These are phyloP conservation scores for Percopsis transmontana DNA, from an alignment of 2,113 vertebrate genomes.

Conservation along the genomic window DNA sequence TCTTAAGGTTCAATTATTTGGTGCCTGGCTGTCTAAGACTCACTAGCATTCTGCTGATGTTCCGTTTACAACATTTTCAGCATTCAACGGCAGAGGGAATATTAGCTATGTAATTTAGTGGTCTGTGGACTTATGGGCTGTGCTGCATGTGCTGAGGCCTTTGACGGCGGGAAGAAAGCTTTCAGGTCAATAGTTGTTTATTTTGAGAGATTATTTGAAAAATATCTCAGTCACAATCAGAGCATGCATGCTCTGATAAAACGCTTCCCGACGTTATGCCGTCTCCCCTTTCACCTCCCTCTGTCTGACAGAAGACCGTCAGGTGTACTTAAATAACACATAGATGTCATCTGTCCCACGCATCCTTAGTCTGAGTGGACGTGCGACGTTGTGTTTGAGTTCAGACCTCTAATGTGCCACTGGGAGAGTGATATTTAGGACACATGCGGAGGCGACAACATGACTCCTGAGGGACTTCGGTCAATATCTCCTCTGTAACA, in stretches of 20 bases:
- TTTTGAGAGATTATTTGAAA: slow-evolving; percentile 65
- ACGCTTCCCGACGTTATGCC: slow-evolving; percentile 33
- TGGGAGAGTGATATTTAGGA: slow-evolving; percentile 48
- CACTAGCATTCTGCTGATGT: slow-evolving; percentile 58
- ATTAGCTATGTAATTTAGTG: slow-evolving; percentile 79
- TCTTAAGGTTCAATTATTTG: slow-evolving; percentile 78
- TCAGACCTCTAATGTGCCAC: slow-evolving; percentile 23
- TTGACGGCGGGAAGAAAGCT: slow-evolving; percentile 46
- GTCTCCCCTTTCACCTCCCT: slow-evolving; percentile 20
- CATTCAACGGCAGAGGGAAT: slow-evolving; percentile 61
- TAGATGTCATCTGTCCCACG: slow-evolving; percentile 46
- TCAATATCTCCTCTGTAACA: slow-evolving; percentile 64
- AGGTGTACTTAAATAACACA: slow-evolving; percentile 44
- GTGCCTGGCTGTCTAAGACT: slow-evolving; percentile 77
- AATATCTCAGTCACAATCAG: slow-evolving; percentile 31
- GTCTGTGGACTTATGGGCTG: slow-evolving; percentile 70
- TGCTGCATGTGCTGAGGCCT: slow-evolving; percentile 19
- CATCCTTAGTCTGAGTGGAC: slow-evolving; percentile 30
- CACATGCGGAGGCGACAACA: slow-evolving; percentile 48
- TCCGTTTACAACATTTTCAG: slow-evolving; percentile 57
- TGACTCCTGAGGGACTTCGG: slow-evolving; percentile 58
- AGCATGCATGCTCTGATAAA: slow-evolving; percentile 42
- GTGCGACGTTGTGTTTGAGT: slow-evolving; percentile 54
- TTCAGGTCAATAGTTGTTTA: slow-evolving; percentile 69
- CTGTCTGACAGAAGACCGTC: slow-evolving; percentile 44